Percentiles rank a stretch among this genome's conserved stretches.
These are phyloP conservation scores for Butastur rufipennis DNA, from an alignment of 2,113 vertebrate genomes.

Conservation along the genomic window DNA sequence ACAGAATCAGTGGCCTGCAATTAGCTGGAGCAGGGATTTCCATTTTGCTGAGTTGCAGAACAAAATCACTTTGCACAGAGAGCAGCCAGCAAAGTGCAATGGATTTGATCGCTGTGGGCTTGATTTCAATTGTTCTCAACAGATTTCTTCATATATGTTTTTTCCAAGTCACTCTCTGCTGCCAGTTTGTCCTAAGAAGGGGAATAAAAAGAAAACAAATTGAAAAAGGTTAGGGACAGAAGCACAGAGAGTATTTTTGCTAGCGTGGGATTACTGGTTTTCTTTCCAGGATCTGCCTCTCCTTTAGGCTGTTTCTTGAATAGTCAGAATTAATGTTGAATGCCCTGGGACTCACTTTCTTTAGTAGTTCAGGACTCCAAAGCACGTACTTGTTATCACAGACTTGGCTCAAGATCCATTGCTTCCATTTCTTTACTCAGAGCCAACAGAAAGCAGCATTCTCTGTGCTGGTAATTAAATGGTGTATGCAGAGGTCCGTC, in stretches of 20 bases:
- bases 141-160: neutral
- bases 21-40: neutral
- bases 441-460: neutral
- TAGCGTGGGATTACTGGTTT: neutral
- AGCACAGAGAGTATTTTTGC: neutral
- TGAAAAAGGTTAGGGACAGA: neutral
- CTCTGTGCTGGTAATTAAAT: neutral
- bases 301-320: neutral
- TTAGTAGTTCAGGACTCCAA: neutral
- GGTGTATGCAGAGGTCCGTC: neutral
- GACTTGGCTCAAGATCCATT: neutral
- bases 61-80: neutral
- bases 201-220: neutral
- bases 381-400: neutral
- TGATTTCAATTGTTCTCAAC: neutral
- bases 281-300: neutral
- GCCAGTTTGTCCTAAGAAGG: neutral
- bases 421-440: neutral
- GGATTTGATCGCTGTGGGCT: neutral
- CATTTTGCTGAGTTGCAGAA: neutral
- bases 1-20: accelerated
- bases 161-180: neutral
- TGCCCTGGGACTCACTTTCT: neutral
- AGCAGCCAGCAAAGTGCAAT: neutral
- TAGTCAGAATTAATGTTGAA: neutral